Evolutionary conservation across 2,888 invertebrate species (phyloP).

Genomic region (Anarsia innoxiella): DNA sequence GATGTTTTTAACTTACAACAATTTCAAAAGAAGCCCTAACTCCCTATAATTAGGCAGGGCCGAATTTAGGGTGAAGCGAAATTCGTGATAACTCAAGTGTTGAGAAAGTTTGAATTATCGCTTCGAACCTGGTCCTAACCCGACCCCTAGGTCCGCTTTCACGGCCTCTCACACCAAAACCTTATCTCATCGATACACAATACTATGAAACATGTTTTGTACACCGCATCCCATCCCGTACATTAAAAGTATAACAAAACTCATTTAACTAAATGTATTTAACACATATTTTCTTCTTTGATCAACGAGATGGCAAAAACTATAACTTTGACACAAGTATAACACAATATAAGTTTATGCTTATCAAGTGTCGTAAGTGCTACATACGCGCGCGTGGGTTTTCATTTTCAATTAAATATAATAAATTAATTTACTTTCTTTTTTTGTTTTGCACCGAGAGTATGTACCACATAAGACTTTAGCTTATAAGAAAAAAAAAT

Average conservation of each 20-base stretch:
- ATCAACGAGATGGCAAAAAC: slow-evolving; percentile 69
- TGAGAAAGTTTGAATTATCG: background rate
- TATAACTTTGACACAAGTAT: slow-evolving; percentile 63
- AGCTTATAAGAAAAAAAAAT: slow-evolving; percentile 46
- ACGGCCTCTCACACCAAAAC: slow-evolving; percentile 47
- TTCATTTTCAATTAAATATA: slow-evolving; percentile 28
- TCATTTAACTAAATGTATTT: slow-evolving; percentile 64
- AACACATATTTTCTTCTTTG: slow-evolving; percentile 66
- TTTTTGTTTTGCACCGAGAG: slow-evolving; percentile 31
- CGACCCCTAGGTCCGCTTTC: slow-evolving; percentile 20
- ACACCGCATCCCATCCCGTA: slow-evolving; percentile 28
- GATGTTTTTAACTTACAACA: slow-evolving; percentile 59
- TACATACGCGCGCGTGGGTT: slow-evolving; percentile 32
- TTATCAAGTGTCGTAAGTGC: slow-evolving; percentile 38
- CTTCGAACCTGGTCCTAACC: slow-evolving; percentile 1
- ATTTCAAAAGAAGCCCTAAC: slow-evolving; percentile 53
- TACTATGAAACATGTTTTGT: slow-evolving; percentile 69
- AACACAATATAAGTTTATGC: slow-evolving; percentile 69
- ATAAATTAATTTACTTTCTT: slow-evolving; percentile 42
- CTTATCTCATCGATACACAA: slow-evolving; percentile 64
- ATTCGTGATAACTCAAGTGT: background rate
- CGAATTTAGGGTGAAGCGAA: slow-evolving; percentile 16
- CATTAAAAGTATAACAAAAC: slow-evolving; percentile 65
- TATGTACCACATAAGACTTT: slow-evolving; percentile 39
- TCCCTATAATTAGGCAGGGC: slow-evolving; percentile 31